Evolutionary conservation across 2,113 vertebrate genomes (phyloP), one percentile per base, ranked within the genome.

Genomic region (Larimichthys crocea): DNA sequence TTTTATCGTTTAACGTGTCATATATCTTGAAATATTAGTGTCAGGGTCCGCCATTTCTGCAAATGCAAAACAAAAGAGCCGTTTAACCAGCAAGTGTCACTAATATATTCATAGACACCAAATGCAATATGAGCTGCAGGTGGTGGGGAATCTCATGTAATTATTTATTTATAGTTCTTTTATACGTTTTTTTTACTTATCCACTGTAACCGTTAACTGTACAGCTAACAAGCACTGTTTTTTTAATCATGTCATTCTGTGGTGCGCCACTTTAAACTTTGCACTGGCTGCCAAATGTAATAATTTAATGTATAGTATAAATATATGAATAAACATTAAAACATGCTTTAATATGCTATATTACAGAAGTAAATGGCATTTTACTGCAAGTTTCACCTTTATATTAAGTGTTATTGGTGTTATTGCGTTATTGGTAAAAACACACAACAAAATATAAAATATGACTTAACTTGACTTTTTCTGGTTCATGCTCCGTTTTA

Each of bases 161-260:
- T 44, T 78, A 89, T 88, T 86, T 89, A 91, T 86, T 88, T 82
- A 20, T 44, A 72, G 49, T 61, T 55, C 24, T 72, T 40, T 11
- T 35, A 46, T 29, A 1, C 6, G 31, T 35, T 40, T 40, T 35
- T 35, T 40, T 40, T 40, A 40, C 35, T 40, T 9, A 40, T 40
- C 35, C 10, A 44, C 10, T 76, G 50, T 42, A 55, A 76, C 35
- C 12, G 31, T 55, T 59, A 53, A 6, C 20, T 63, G 55, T 29
- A 17, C 14, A n/a, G 62, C 20, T 40, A 7, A 14, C 22, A 40
- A 16, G 2, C 20, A 52, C 31, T 49, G 16, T 63, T 60, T 67
- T 71, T 56, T 2, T 42, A 31, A 79, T 29, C 62, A 49, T 31
- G 10, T 42, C 17, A 61, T 57, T 55, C 24, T 46, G 49, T 76